Evolutionary conservation across 2,797 vertebrate genomes (phyloP).

Genomic region (Phylloscopus collybita): DNA sequence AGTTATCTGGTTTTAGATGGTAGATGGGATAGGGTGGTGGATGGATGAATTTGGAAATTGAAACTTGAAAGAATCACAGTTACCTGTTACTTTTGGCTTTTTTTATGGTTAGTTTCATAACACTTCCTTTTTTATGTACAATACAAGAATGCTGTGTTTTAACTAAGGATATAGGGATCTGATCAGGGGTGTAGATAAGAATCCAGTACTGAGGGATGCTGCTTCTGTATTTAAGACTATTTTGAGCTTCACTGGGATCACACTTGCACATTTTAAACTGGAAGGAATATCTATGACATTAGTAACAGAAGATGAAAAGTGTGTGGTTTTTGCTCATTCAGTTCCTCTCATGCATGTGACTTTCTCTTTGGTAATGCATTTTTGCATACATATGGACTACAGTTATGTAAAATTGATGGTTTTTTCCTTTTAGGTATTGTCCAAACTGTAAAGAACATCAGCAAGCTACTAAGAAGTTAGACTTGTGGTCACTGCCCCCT

Average conservation of each 20-base stretch:
- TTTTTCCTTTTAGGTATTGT: slow-evolving; percentile 88
- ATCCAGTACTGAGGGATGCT: neutral
- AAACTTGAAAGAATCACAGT: neutral
- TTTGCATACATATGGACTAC: fast-evolving
- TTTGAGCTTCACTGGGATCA: neutral
- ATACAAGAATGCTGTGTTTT: neutral
- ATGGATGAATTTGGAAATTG: neutral
- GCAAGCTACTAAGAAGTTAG: slow-evolving; percentile 98
- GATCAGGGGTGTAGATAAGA: neutral
- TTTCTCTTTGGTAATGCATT: neutral
- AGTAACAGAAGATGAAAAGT: neutral
- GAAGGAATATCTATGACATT: neutral
- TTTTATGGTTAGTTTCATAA: neutral
- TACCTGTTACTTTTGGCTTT: neutral
- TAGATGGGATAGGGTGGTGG: neutral
- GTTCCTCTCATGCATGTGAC: neutral
- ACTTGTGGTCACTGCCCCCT: slow-evolving; percentile 95
- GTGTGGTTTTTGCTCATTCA: neutral
- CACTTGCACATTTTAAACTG: neutral
- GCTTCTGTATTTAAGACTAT: neutral
- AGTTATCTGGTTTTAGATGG: neutral
- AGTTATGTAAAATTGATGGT: neutral
- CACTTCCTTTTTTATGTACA: neutral
- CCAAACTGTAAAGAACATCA: slow-evolving; percentile 98
- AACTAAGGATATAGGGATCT: neutral